Evolutionary conservation across 2,113 vertebrate genomes (phyloP), one percentile per base, ranked within the genome.

Genomic region (Rana temporaria): DNA sequence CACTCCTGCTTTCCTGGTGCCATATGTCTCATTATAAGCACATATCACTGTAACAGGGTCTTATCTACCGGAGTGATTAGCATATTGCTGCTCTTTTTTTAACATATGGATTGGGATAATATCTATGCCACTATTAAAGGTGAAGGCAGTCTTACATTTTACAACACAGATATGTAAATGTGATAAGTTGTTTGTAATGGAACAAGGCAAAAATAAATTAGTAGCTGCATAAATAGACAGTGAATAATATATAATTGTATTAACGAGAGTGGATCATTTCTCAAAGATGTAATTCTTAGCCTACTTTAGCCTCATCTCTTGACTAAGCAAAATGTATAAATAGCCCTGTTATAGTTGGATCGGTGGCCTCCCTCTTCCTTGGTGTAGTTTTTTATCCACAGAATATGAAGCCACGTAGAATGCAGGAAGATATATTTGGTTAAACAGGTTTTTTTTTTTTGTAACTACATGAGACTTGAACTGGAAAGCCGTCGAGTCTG

Each of bases 31-130:
- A 57, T 34, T 59, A 59, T 20, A 1, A 12, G 55, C 30, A 59
- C 71, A 73, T 73, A 32, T 34, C 24, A 26, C 56, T 32, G 71
- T n/a, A 20, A 73, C 22, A 19, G 26, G 59, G 71, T 14, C 17
- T 38, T 70, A 73, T 34, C 71, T 34, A 7, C 18, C 19, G 32
- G 55, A 14, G 34, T 57, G 15, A 57, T 57, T 73, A 73, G 11
- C 71, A 73, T 73, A 73, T 59, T 15, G 8, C 24, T 57, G 70
- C 55, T 73, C 71, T 59, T 73, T 73, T 59, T 20, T 48, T 42
- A 42, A 57, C 71, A 59, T 59, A 73, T 73, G 53, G 55, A 57
- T 34, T 8, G 26, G 17, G 34, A 73, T 73, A 30, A 26, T 34
- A 26, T 14, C 14, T 59, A 18, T 55, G 18, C 26, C 56, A 59